Evolutionary conservation across 2,113 vertebrate species (phyloP).

Genomic region (Microtus richardsoni): DNA sequence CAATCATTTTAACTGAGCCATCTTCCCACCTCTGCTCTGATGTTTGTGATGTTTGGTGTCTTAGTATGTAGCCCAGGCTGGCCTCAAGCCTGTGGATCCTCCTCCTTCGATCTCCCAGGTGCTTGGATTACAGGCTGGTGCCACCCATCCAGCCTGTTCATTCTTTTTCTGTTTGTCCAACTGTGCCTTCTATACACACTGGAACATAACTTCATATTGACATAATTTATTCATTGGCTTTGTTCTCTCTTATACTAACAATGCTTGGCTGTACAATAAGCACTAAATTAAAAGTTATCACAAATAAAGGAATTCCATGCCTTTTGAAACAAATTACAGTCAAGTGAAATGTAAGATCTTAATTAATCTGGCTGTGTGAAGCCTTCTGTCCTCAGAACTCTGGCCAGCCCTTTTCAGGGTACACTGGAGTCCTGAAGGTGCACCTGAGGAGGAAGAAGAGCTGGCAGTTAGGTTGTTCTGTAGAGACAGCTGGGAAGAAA

Average conservation of each 20-base stretch:
- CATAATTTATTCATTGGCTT: background rate
- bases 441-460: background rate
- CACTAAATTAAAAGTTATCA: background rate
- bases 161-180: slow-evolving; percentile 4
- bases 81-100: background rate
- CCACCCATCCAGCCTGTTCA: background rate
- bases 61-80: background rate
- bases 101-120: background rate
- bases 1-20: background rate
- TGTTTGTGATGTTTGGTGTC: background rate
- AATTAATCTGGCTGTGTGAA: background rate
- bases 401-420: background rate
- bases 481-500: background rate
- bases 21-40: background rate
- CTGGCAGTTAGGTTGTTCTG: background rate
- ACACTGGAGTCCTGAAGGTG: background rate
- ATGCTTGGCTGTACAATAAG: background rate
- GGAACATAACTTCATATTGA: too few species aligned
- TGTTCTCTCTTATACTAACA: background rate
- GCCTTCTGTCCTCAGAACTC: background rate
- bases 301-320: background rate
- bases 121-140: background rate
- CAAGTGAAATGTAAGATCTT: slow-evolving; percentile 15
- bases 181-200: background rate
- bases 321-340: background rate